Evolutionary conservation across 1,140 invertebrate species (phyloP).

Genomic region (Leptinotarsa texana): DNA sequence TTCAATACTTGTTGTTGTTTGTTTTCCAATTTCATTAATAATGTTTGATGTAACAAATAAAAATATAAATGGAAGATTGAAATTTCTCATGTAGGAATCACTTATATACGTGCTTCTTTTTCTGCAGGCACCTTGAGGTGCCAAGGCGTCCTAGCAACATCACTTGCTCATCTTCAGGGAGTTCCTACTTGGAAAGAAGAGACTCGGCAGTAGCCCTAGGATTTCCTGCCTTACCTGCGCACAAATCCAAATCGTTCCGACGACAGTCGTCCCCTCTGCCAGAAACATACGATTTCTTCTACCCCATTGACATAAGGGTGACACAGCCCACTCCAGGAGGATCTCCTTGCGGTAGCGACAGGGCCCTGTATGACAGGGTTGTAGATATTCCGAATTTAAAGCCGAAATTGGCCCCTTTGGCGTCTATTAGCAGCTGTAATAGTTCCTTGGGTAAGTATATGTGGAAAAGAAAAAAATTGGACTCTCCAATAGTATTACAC

Average conservation of each 20-base stretch:
- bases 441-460: constrained; percentile 60
- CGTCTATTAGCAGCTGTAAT: constrained; percentile 76
- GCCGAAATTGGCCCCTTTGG: constrained; percentile 68
- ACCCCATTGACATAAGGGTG: constrained; percentile 75
- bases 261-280: constrained; percentile 59
- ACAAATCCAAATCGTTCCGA: constrained; percentile 53
- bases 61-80: no score
- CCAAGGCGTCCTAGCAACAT: constrained; percentile 73
- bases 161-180: constrained; percentile 79
- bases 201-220: constrained; percentile 74
- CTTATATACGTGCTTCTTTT: constrained; percentile 20
- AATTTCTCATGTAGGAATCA: no score
- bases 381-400: constrained; percentile 44
- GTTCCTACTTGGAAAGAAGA: constrained; percentile 76
- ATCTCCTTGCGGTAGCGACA: constrained; percentile 79
- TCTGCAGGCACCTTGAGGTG: constrained; percentile 50
- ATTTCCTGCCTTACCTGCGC: constrained; percentile 58
- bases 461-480: neutral
- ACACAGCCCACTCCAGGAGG: constrained; percentile 77
- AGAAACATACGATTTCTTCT: constrained; percentile 66
- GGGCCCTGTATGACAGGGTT: constrained; percentile 46
- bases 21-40: no score
- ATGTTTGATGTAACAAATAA: no score
- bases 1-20: no score
- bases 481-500: no score